Base-by-base conservation (phyloP, 2,797 vertebrate genomes). In the Galagoides demidoff region DNA sequence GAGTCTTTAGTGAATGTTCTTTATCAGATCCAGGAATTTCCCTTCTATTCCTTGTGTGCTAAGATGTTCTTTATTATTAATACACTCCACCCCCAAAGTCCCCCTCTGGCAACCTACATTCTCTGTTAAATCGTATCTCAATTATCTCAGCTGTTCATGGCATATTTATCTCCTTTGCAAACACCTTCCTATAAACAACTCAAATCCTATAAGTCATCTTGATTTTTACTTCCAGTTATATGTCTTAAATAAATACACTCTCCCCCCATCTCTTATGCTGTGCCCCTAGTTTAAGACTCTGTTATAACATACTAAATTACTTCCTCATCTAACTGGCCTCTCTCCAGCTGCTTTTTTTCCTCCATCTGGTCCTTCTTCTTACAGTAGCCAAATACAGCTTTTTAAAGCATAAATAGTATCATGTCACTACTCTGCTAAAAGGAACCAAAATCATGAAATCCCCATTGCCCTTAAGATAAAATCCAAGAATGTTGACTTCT, bases 301-400 rank as follows among this genome's bases (percentile, higher is more conserved):
- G 57, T 66, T 55, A 57, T 39, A 81, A 37, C 13, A 57, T n/a
- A 31, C 6, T 49, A 37, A 57, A 31, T 59, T 77, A 20, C 12
- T n/a, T 96, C 82, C 31, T 87, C 63, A 74, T 84, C 57, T 83
- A 78, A 34, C 37, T 87, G 83, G 55, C 61, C 76, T 86, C 59
- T 92, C 17, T 77, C 63, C 77, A 59, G 76, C 55, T 89, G 76
- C 39, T 37, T 90, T 90, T 22, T 22, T 55, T 39, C 45, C 45
- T 84, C 77, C 63, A 90, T 78, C 87, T 90, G 43, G 37, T 52
- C n/a, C n/a, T 90, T 87, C 29, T 63, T 22, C 89, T 84, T n/a
- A 22, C 8, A 74, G 23, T 74, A 90, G 29, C 49, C 96, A 95
- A 90, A 66, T 31, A 87, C 23, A 84, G 70, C 11, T 49, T 92